Percentiles rank a stretch among this genome's conserved stretches.
Evolutionary conservation across 2,888 invertebrate species (phyloP).

Genomic region (Dicycla oo): DNA sequence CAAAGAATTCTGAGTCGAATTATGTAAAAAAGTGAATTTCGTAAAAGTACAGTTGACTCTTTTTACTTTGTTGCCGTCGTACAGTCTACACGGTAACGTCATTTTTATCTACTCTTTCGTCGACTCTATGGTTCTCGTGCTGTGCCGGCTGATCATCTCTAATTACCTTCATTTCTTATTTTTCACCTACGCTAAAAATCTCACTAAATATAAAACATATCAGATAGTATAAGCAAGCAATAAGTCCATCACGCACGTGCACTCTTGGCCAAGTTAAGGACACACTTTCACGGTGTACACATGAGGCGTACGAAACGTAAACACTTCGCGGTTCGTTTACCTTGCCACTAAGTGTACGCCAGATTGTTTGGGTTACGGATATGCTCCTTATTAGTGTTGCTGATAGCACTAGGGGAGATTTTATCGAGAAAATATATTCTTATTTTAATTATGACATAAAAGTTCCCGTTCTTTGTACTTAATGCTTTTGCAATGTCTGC

Average conservation of each 20-base stretch:
- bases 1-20: no score
- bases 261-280: slow-evolving; percentile 61
- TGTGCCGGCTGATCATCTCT: no score
- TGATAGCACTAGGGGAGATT: slow-evolving; percentile 14
- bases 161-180: neutral
- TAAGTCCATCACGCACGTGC: slow-evolving; percentile 64
- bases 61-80: no score
- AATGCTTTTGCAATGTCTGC: neutral
- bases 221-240: slow-evolving; percentile 50
- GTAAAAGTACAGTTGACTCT: no score
- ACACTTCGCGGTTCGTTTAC: slow-evolving; percentile 77
- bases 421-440: slow-evolving; percentile 2
- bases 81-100: no score
- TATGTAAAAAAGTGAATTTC: no score
- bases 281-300: slow-evolving; percentile 67
- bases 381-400: slow-evolving; percentile 60
- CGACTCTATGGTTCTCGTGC: no score
- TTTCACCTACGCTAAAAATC: neutral
- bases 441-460: slow-evolving; percentile 11
- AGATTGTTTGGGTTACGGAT: slow-evolving; percentile 70
- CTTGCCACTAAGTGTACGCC: slow-evolving; percentile 72
- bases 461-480: neutral
- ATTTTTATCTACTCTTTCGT: no score
- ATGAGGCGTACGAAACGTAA: slow-evolving; percentile 74
- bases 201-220: slow-evolving; percentile 17